Conservation (phyloP, 2,888 invertebrate species). For the Aethes cnicana region DNA sequence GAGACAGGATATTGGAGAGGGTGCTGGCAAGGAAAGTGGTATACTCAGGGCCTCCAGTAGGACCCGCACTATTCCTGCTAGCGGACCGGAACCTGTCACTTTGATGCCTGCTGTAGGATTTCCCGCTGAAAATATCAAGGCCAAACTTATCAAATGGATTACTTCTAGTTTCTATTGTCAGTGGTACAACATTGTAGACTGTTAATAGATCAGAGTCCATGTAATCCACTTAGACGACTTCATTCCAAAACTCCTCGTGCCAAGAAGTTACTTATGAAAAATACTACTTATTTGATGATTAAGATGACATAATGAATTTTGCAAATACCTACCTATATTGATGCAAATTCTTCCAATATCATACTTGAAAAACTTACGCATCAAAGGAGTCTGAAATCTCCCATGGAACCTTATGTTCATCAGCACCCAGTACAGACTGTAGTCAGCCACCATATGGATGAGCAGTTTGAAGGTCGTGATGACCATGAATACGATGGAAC, state of each 20-base stretch:
- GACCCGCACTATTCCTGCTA: slow-evolving; percentile 53
- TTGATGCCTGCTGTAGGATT: slow-evolving; percentile 47
- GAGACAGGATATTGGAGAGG: slow-evolving; percentile 84
- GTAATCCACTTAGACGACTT: too few relatives aligned
- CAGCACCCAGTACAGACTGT: slow-evolving; percentile 90
- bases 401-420: slow-evolving; percentile 65
- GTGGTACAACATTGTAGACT: too few relatives aligned
- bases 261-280: too few relatives aligned
- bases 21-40: slow-evolving; percentile 44
- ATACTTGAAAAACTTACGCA: slow-evolving; percentile 55
- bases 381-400: slow-evolving; percentile 48
- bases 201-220: too few relatives aligned
- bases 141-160: too few relatives aligned
- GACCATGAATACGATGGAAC: slow-evolving; percentile 83
- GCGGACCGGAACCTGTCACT: slow-evolving; percentile 53
- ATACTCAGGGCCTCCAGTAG: slow-evolving; percentile 51
- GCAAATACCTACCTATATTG: too few relatives aligned
- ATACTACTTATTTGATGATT: too few relatives aligned
- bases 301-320: too few relatives aligned
- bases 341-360: too few relatives aligned
- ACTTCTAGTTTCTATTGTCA: too few relatives aligned
- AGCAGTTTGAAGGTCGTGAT: slow-evolving; percentile 87
- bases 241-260: too few relatives aligned
- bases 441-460: slow-evolving; percentile 89
- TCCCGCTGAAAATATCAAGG: slow-evolving; percentile 57